A percentile compares a stretch with the other conserved stretches of the same genome.
phyloP scores from a whole-genome alignment of 2,888 invertebrate genomes.

The Thymelicus lineola region DNA sequence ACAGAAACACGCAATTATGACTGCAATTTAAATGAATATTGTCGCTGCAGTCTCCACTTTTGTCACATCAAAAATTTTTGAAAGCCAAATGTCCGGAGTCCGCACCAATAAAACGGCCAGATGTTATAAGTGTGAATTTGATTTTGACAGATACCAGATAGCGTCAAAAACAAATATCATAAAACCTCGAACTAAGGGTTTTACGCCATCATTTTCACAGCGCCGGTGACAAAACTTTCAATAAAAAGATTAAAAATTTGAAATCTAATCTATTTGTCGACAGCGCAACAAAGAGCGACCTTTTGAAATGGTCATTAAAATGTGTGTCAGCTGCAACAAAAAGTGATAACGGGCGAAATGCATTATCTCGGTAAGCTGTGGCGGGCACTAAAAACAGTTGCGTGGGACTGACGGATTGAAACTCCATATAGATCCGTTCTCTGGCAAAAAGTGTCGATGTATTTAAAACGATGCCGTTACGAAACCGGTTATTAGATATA shows the following conservation, averaged over 20 bases:
- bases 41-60: too few species aligned
- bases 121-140: too few species aligned
- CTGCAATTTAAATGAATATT: too few species aligned
- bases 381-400: constrained; percentile 24
- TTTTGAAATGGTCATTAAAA: constrained; percentile 24
- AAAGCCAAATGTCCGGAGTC: too few species aligned
- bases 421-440: constrained; percentile 20
- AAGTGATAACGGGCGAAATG: constrained; percentile 17
- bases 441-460: constrained; percentile 17
- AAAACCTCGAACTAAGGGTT: too few species aligned
- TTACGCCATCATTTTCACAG: not conserved
- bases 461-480: constrained; percentile 20
- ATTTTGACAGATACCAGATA: too few species aligned
- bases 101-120: too few species aligned
- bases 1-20: too few species aligned
- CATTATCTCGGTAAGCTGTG: constrained; percentile 25
- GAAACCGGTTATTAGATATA: constrained; percentile 10
- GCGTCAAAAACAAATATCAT: too few species aligned
- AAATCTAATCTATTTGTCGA: constrained; percentile 10
- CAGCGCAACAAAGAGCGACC: constrained; percentile 12
- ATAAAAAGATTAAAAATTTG: constrained; percentile 11
- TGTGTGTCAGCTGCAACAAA: constrained; percentile 27
- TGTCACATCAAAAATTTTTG: too few species aligned
- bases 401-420: constrained; percentile 30
- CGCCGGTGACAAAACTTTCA: not conserved